Evolutionary conservation across 2,888 invertebrate species (phyloP).

Genomic region (Rhopalosiphum nymphaeae): DNA sequence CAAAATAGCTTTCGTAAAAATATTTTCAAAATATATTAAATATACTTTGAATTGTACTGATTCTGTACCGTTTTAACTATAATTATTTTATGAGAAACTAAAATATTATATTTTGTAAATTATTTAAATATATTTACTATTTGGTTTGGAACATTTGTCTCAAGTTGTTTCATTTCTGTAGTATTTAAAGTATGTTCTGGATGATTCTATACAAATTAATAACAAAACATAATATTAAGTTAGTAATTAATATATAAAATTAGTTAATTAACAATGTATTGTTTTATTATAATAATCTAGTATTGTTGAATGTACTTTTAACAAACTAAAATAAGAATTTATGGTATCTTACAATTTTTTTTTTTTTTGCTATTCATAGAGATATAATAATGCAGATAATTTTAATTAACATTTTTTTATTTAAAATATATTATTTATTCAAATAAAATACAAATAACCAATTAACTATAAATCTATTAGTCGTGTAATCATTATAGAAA

Average conservation of each 20-base stretch:
- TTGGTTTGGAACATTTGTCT: neutral
- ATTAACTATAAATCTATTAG: neutral
- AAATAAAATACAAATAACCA: neutral
- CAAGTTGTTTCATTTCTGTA: neutral
- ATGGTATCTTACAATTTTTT: neutral
- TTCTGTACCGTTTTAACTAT: neutral
- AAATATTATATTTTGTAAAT: neutral
- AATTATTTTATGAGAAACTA: neutral
- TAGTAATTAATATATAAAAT: neutral
- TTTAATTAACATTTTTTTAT: neutral
- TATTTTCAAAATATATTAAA: neutral
- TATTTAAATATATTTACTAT: slow-evolving; percentile 10
- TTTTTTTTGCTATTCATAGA: neutral
- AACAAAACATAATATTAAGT: neutral
- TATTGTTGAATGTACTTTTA: neutral
- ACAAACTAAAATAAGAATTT: neutral
- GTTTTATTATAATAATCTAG: neutral
- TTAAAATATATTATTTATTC: neutral
- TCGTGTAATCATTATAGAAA: neutral
- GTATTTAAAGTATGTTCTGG: neutral
- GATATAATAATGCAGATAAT: neutral
- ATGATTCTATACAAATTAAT: neutral
- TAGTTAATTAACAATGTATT: neutral
- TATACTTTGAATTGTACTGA: too few relatives aligned
- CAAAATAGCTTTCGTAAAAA: neutral